Evolutionary conservation across 2,888 invertebrate genomes (phyloP), one percentile per base, ranked within the genome.

Genomic region (Cerceris ruficornis): DNA sequence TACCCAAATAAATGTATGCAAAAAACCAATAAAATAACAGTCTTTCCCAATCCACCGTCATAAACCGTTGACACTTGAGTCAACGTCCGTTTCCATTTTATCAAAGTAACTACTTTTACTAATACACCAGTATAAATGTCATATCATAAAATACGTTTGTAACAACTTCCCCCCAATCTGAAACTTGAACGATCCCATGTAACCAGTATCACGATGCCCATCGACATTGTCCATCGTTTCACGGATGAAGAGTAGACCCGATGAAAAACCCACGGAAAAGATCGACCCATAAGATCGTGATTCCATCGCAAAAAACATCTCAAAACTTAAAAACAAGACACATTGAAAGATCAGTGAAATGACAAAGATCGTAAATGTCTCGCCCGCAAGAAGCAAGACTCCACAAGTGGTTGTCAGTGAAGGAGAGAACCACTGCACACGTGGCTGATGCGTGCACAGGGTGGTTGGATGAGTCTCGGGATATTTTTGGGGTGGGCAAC

Each of bases 401-500:
- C 86, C 41, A 85, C 85, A 85, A 85, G 85, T 85, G 85, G 85
- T 86, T 70, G 81, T 54, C 78, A 69, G 72, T 61, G 75, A 43
- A 62, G 6, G 65, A 66, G 86, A 88, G 86, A 88, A 88, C 85
- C 87, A 88, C 88, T 88, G 88, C 65, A 75, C 82, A 69, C 82
- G 76, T 76, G 84, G 77, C 77, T 70, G 75, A 80, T 77, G 84
- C 78, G 78, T 81, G 77, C 67, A 74, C 80, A 77, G 79, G 85
- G 86, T 85, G 85, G 85, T 85, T 85, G 86, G 85, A 85, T 84
- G 84, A 86, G 85, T 82, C 84, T 59, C 67, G 69, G 86, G 77
- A 81, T 85, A 85, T 86, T 85, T 84, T 85, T 79, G 74, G 85
- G 85, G 85, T 85, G 82, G 86, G 86, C 86, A 86, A 85, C 86